These are phyloP conservation scores for Watsonalla cultraria DNA, from an alignment of 2,888 invertebrate species.

Conservation along the genomic window DNA sequence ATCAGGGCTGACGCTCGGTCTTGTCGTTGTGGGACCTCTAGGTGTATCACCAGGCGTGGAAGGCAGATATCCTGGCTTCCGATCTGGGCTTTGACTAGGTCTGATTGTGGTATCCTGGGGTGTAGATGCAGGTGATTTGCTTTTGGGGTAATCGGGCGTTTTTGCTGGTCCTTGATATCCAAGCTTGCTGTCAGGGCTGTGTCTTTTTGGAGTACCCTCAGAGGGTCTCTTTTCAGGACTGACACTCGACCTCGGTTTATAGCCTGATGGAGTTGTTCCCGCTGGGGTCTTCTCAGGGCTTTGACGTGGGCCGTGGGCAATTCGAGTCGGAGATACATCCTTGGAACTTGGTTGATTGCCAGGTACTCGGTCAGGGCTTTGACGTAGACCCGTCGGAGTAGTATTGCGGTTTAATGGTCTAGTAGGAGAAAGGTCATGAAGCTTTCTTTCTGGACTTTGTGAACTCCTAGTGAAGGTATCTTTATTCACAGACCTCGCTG, in stretches of 20 bases:
- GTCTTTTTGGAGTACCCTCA: slow-evolving; percentile 5
- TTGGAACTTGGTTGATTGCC: slow-evolving; percentile 2
- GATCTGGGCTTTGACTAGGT: slow-evolving; percentile 23
- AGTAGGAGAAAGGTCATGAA: slow-evolving; percentile 8
- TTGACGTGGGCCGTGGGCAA: slow-evolving; percentile 3
- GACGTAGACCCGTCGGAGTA: slow-evolving; percentile 20
- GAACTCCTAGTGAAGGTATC: slow-evolving; percentile 18
- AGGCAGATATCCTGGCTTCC: slow-evolving; percentile 31
- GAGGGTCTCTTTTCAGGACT: slow-evolving; percentile 9
- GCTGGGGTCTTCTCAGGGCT: slow-evolving; percentile 17
- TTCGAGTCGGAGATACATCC: slow-evolving; percentile 4
- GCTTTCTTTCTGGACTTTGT: slow-evolving; percentile 35
- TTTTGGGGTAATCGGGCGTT: slow-evolving; percentile 7
- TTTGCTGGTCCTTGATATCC: slow-evolving; percentile 12
- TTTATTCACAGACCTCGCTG: neutral
- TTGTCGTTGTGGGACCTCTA: slow-evolving; percentile 18
- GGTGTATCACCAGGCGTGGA: slow-evolving; percentile 39
- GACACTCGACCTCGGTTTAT: slow-evolving; percentile 13
- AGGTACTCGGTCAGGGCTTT: slow-evolving; percentile 35
- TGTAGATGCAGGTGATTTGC: slow-evolving; percentile 3
- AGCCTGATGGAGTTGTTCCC: neutral
- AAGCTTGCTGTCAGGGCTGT: slow-evolving; percentile 35
- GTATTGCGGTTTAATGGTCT: slow-evolving; percentile 3
- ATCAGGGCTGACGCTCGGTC: slow-evolving; percentile 23
- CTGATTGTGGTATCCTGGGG: slow-evolving; percentile 6